Percentiles rank a stretch among this genome's conserved stretches.
Evolutionary conservation across 2,888 invertebrate genomes (phyloP).

Genomic region (Bellardia pandia): DNA sequence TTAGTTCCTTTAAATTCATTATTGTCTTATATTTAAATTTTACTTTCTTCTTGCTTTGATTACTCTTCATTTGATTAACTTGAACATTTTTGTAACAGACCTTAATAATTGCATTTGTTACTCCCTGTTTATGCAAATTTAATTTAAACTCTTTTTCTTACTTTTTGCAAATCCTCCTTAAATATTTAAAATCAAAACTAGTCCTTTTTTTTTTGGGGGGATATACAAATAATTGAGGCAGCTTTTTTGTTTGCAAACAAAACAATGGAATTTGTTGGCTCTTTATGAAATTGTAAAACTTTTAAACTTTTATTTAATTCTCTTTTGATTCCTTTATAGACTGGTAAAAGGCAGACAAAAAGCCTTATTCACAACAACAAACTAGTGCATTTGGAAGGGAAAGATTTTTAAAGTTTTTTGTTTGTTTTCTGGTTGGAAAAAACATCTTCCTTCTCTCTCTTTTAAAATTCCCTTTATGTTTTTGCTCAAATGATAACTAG

Average conservation of each 20-base stretch:
- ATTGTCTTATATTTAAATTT: too few species aligned
- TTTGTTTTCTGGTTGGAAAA: neutral
- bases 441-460: neutral
- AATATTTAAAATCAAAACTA: constrained; percentile 17
- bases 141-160: neutral
- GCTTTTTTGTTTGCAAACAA: constrained; percentile 27
- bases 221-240: constrained; percentile 16
- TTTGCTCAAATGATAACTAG: neutral
- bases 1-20: too few species aligned
- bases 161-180: neutral
- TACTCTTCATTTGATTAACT: neutral
- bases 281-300: constrained; percentile 23
- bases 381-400: neutral
- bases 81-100: neutral
- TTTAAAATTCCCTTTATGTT: constrained; percentile 1
- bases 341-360: neutral
- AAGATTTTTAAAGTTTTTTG: neutral
- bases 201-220: neutral
- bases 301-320: constrained; percentile 18
- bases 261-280: constrained; percentile 19
- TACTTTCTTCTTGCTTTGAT: neutral
- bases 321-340: constrained; percentile 8
- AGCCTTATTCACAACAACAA: neutral
- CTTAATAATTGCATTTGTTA: neutral
- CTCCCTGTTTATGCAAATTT: neutral